A percentile compares a stretch with the other conserved stretches of the same genome.
Evolutionary conservation across 2,797 vertebrate species (phyloP).

Genomic region (Bryconaethiops microstoma): DNA sequence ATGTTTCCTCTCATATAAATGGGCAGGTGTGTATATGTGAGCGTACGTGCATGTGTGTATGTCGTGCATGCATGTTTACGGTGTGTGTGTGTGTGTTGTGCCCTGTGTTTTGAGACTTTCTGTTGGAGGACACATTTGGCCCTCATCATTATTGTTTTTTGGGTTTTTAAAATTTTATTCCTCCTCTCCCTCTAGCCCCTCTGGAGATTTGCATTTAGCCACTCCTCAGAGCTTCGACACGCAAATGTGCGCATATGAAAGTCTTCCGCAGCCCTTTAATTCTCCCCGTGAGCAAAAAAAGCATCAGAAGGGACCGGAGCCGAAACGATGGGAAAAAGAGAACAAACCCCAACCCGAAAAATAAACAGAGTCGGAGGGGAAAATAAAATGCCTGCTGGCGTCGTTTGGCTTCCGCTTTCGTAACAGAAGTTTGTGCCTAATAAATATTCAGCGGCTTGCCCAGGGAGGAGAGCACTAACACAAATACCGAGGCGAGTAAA

Average conservation of each 20-base stretch:
- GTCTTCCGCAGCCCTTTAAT: conserved; percentile 23
- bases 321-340: conserved; percentile 25
- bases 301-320: conserved; percentile 33
- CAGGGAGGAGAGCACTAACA: not conserved
- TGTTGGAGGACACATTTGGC: not conserved
- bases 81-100: not conserved
- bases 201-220: conserved; percentile 62
- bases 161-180: no score
- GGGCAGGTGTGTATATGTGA: conserved; percentile 3
- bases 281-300: conserved; percentile 34
- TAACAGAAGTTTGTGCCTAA: not conserved
- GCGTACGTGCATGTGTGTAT: not conserved
- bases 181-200: conserved; percentile 22
- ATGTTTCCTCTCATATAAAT: not conserved
- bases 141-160: conserved; percentile 22
- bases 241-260: conserved; percentile 18
- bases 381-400: conserved; percentile 2
- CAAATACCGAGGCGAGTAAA: not conserved
- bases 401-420: not conserved
- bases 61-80: no score
- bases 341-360: conserved; percentile 2
- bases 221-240: conserved; percentile 59
- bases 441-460: not conserved
- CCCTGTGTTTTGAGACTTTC: conserved; percentile 8
- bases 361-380: not conserved